A percentile compares a stretch with the other conserved stretches of the same genome.
These are phyloP conservation scores for Hipparchia sbordonii DNA, from an alignment of 2,888 invertebrate species.

Conservation along the genomic window DNA sequence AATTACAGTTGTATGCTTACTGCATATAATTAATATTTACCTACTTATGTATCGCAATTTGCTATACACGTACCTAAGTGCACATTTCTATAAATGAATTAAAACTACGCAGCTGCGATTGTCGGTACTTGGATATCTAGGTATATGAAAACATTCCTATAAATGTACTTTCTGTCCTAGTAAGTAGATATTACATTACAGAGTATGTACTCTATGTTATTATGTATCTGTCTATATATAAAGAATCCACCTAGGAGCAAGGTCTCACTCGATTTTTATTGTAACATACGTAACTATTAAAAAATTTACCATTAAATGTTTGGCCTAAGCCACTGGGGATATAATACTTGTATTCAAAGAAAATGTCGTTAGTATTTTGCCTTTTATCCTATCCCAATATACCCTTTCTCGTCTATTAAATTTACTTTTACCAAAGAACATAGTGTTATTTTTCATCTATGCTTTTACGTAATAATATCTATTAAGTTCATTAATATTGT, in stretches of 20 bases:
- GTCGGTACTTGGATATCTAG: background rate
- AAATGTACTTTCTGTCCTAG: background rate
- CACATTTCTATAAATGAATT: constrained; percentile 9
- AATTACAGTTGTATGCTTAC: constrained; percentile 2
- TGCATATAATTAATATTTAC: background rate
- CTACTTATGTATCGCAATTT: background rate
- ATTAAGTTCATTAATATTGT: background rate
- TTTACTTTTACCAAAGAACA: background rate
- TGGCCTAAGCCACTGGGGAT: too few species aligned
- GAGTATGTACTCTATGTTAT: background rate
- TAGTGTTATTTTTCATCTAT: too few species aligned
- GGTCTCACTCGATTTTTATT: too few species aligned
- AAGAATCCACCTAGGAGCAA: background rate
- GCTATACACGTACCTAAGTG: background rate
- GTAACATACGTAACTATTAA: background rate
- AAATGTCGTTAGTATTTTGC: too few species aligned
- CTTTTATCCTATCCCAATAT: background rate
- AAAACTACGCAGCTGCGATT: background rate
- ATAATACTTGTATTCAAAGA: too few species aligned
- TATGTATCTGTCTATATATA: background rate
- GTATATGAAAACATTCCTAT: constrained; percentile 9
- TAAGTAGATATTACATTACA: background rate
- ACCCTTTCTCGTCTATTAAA: background rate
- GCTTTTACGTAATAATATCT: background rate
- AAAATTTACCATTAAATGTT: background rate